Evolutionary conservation across 2,113 vertebrate species (phyloP).

Genomic region (Ancistrus triradiatus): DNA sequence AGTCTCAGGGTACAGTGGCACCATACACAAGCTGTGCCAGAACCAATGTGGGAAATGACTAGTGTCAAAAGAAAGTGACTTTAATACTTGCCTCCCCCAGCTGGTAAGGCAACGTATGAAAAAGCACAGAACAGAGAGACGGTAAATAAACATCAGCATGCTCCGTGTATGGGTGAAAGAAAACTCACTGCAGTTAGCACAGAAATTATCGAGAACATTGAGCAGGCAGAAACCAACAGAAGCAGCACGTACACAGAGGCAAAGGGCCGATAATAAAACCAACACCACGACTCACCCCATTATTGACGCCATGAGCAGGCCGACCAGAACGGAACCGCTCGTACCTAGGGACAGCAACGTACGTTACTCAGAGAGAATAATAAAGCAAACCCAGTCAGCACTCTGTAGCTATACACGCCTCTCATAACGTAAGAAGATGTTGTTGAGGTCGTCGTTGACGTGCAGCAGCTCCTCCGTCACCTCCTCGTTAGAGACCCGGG

Average conservation of each 20-base stretch:
- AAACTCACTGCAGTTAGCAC: no score
- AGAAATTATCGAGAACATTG: background rate
- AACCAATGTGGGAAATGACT: constrained; percentile 36
- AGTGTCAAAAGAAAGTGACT: constrained; percentile 44
- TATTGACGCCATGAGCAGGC: constrained; percentile 80
- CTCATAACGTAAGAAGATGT: constrained; percentile 92
- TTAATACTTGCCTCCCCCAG: constrained; percentile 78
- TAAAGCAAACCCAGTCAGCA: background rate
- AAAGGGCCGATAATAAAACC: background rate
- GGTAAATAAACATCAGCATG: constrained; percentile 43
- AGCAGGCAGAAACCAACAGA: constrained; percentile 19
- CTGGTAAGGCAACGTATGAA: constrained; percentile 66
- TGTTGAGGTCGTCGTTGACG: constrained; percentile 96
- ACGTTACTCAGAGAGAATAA: background rate
- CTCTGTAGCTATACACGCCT: constrained; percentile 64
- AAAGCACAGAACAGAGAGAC: constrained; percentile 48
- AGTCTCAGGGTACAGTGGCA: background rate
- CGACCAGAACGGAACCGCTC: constrained; percentile 86
- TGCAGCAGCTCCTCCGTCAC: constrained; percentile 94
- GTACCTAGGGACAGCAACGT: constrained; percentile 70
- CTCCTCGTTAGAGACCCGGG: constrained; percentile 88
- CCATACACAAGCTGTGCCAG: constrained; percentile 52
- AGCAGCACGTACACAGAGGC: constrained; percentile 3
- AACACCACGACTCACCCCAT: constrained; percentile 78
- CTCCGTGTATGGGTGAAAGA: no score